A percentile compares a stretch with the other conserved stretches of the same genome.
Evolutionary conservation across 37 sponge, comb jelly and placozoan genomes (phyloP).

Genomic region (Chondrilla cf. caribensis): DNA sequence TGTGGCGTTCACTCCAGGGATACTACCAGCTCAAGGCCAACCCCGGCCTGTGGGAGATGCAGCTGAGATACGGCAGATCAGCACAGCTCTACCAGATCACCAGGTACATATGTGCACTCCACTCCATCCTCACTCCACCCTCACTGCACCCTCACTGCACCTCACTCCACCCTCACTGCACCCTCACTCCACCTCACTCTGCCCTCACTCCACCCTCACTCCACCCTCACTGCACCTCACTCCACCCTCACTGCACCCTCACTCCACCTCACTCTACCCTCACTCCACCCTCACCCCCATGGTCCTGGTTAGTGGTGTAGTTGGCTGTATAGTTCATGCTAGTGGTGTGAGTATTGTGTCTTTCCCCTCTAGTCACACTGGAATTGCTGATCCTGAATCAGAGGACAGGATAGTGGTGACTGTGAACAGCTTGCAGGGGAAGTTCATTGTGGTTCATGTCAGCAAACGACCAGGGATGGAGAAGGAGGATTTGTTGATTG

Average conservation of each 20-base stretch:
- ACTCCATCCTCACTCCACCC: neutral
- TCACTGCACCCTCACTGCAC: too few species aligned
- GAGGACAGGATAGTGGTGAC: conserved; percentile 31
- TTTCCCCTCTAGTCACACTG: neutral
- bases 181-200: neutral
- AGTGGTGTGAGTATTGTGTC: too few species aligned
- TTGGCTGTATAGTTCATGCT: too few species aligned
- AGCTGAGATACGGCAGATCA: conserved; percentile 77
- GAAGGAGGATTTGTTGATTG: conserved; percentile 35
- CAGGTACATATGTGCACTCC: too few species aligned
- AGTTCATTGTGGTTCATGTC: conserved; percentile 43
- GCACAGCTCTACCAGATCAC: conserved; percentile 71
- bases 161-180: too few species aligned
- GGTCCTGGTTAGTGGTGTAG: too few species aligned
- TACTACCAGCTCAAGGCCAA: conserved; percentile 93
- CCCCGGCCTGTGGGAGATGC: conserved; percentile 86
- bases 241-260: too few species aligned
- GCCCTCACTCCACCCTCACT: neutral
- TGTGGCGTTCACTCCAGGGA: conserved; percentile 43
- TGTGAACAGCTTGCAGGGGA: conserved; percentile 54
- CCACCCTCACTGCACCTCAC: too few species aligned
- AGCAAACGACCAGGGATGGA: conserved; percentile 69
- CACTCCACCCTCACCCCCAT: too few species aligned
- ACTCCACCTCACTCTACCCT: too few species aligned
- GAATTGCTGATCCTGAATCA: neutral